Base-by-base conservation (phyloP, 2,888 invertebrate species). In the Thecophora atra region DNA sequence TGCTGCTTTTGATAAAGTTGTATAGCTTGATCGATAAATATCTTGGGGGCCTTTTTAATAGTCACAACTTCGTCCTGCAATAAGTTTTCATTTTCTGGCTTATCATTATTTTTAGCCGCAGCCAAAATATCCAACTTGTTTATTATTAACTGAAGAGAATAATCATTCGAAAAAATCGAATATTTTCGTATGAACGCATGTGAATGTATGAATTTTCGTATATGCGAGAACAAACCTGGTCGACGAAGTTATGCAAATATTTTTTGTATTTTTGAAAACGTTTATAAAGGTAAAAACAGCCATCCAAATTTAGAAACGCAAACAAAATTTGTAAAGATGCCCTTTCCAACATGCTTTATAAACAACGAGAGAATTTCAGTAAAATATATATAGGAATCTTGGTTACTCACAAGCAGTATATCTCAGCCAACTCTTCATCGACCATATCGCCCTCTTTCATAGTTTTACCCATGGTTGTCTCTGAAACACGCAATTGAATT, bases 1-100 rank as follows among this genome's bases (percentile, higher is more conserved):
- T 73, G 71, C 8, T 75, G 64, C 26, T 73, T 70, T 3, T 71
- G 69, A 52, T 77, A 79, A n/a, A 77, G 60, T 54, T 77, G 69
- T 24, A 79, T 75, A 7, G 77, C 79, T 24, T 76, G 78, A n/a
- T 79, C 78, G 42, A 79, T 76, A 42, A 79, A 79, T n/a, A 78
- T 79, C 0, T 77, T 76, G n/a, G 74, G 75, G 0, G 70, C 52
- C 51, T 77, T 79, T 26, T 76, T 76, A 1, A 78, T 70, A 4
- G 70, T 66, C 3, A 58, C 54, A 3, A 70, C 42, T 4, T 24
- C 58, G 3, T 58, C 58, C 26, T 58, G 58, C 24, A 28, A 7
- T 2, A 30, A 26, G 2, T 66, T 19, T 15, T 70, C 58, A 26
- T 44, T 7, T 28, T 28, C 30, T 28, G 47, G 11, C 37, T 0